Base-by-base conservation (phyloP, 2,888 invertebrate genomes). In the Apantesis nais region DNA sequence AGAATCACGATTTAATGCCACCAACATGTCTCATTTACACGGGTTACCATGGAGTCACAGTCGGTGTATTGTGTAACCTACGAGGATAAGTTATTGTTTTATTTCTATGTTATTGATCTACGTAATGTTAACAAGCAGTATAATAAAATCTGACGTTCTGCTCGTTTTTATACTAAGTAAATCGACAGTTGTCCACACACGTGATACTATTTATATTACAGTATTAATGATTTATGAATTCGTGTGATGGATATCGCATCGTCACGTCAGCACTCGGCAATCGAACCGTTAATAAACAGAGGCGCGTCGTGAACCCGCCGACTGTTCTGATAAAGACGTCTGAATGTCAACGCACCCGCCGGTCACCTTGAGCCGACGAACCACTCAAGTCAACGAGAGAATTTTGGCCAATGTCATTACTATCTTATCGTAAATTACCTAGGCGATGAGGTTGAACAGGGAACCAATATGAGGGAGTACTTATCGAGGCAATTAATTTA, bases 271-370 rank as follows among this genome's bases (percentile, higher is more conserved):
- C 74, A 75, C 76, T 77, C 74, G 72, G 71, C 75, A 77, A 74
- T 80, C 83, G 80, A 79, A 79, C 80, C 83, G 84, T 83, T 86
- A 86, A 87, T 86, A 88, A 88, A 86, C 83, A 85, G 86, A 85
- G 85, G 86, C 85, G 86, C 87, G 86, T 82, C 83, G 85, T 85
- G 86, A 85, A 86, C 85, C 83, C 87, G 86, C 83, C 80, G 79
- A 80, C 82, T 83, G 83, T 84, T 86, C 87, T 87, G 89, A 90
- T 91, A 92, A 90, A 91, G 91, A 86, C 91, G 91, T 92, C 92
- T 93, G 92, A 93, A 93, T 93, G 93, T 93, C 92, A 92, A 91
- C 93, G 92, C 87, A 90, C 91, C 88, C 88, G 86, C 80, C 92
- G 92, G 92, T 93, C 93, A 93, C 93, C 93, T 93, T 93, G 93